Percentiles rank a stretch among this genome's conserved stretches.
These are phyloP conservation scores for Mormyrus proboscirostris DNA, from an alignment of 2,797 vertebrate genomes.

Conservation along the genomic window DNA sequence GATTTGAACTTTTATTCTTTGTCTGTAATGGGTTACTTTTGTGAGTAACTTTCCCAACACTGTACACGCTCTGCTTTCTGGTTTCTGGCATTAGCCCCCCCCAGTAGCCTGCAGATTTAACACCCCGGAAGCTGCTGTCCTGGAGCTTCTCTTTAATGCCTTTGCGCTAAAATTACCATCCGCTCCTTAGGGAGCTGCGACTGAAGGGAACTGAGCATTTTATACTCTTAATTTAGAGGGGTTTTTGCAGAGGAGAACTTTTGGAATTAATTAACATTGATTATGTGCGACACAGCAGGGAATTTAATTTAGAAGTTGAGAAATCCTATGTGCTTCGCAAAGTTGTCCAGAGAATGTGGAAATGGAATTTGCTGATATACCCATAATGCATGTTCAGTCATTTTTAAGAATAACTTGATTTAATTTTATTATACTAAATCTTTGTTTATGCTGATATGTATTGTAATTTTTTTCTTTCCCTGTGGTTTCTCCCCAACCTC, in stretches of 20 bases:
- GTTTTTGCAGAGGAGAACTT: constrained; percentile 17
- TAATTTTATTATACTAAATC: background rate
- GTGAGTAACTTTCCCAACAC: background rate
- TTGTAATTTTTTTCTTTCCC: background rate
- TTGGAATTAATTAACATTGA: constrained; percentile 34
- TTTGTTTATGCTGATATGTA: background rate
- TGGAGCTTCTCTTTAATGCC: background rate
- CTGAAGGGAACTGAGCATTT: background rate
- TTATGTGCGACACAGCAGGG: constrained; percentile 21
- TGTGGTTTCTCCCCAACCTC: constrained; percentile 27
- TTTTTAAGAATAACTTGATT: background rate
- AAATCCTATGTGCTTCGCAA: constrained; percentile 14
- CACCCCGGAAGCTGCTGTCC: constrained; percentile 29
- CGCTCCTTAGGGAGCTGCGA: background rate
- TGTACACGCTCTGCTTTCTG: background rate
- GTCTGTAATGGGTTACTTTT: background rate
- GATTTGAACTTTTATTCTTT: background rate
- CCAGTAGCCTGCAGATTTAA: constrained; percentile 18
- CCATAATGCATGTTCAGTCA: background rate
- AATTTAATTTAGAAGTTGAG: background rate
- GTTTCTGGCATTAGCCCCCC: background rate
- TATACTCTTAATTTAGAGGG: constrained; percentile 11
- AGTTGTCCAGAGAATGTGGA: background rate
- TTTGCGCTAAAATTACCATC: constrained; percentile 30
- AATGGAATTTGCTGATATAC: background rate